These are phyloP conservation scores for Musca vetustissima DNA, from an alignment of 1,140 invertebrate genomes.

Conservation along the genomic window DNA sequence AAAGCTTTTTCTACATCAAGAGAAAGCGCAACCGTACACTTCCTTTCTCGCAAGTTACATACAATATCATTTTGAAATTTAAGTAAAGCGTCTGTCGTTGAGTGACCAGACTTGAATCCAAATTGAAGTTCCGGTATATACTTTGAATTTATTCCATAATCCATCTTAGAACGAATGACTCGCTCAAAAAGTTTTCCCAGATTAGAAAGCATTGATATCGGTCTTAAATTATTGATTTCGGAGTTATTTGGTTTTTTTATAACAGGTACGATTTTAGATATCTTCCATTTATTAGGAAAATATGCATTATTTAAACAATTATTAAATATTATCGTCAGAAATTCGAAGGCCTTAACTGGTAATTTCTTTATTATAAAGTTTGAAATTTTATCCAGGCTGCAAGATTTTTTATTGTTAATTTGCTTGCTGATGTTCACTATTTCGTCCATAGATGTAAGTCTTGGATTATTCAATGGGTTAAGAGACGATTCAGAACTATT, in stretches of 20 bases:
- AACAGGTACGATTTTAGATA: background rate
- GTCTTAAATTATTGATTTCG: background rate
- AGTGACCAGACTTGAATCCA: background rate
- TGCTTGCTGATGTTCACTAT: too few relatives aligned
- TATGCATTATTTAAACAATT: background rate
- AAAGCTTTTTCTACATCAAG: background rate
- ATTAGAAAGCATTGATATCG: slow-evolving; percentile 4
- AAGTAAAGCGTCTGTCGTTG: background rate
- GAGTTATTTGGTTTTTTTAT: background rate
- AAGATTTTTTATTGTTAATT: background rate
- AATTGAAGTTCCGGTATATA: background rate
- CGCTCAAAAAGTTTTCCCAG: background rate
- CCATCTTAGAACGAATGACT: background rate
- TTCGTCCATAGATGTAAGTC: too few relatives aligned
- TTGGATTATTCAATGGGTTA: too few relatives aligned
- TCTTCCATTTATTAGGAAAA: background rate
- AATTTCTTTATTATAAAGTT: background rate
- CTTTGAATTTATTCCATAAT: background rate
- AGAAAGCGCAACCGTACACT: background rate
- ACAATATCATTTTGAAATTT: background rate
- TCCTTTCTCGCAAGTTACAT: background rate
- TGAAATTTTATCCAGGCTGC: background rate
- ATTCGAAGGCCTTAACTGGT: background rate
- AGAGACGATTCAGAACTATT: too few relatives aligned
- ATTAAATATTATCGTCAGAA: background rate